Conservation (phyloP, 2,888 invertebrate genomes). For the Therioaphis trifolii region DNA sequence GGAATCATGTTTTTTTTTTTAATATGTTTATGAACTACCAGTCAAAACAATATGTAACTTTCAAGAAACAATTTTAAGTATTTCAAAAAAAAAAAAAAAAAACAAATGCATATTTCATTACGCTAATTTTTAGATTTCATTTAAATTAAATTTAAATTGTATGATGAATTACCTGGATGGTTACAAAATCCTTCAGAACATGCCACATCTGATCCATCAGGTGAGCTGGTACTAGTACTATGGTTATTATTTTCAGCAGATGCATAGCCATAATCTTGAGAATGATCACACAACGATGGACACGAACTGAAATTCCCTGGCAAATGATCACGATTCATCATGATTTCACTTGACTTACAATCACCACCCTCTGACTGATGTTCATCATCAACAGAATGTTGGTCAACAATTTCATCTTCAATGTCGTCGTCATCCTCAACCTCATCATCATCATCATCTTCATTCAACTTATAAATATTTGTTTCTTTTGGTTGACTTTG, state of each 20-base stretch:
- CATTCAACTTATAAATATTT: conserved; percentile 31
- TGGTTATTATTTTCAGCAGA: conserved; percentile 64
- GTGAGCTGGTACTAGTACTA: conserved; percentile 75
- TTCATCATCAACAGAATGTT: conserved; percentile 47
- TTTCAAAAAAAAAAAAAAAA: too few relatives aligned
- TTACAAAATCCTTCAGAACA: conserved; percentile 91
- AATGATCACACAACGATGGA: conserved; percentile 62
- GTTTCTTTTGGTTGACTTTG: conserved; percentile 10
- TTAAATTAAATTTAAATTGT: too few relatives aligned
- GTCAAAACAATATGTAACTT: too few relatives aligned
- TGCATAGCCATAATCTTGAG: conserved; percentile 64
- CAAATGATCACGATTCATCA: conserved; percentile 50
- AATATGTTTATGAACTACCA: too few relatives aligned
- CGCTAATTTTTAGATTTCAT: too few relatives aligned
- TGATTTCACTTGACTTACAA: conserved; percentile 49
- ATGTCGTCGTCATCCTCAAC: too few relatives aligned
- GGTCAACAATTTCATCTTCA: conserved; percentile 46
- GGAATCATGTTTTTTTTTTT: too few relatives aligned
- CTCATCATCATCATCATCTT: conserved; percentile 38
- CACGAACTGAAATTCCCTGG: conserved; percentile 53
- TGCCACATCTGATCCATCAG: conserved; percentile 90
- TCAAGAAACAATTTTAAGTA: too few relatives aligned
- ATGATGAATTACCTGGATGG: too few relatives aligned
- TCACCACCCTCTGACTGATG: conserved; percentile 52
- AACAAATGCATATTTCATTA: too few relatives aligned